Evolutionary conservation across 2,888 invertebrate genomes (phyloP), one percentile per base, ranked within the genome.

Genomic region (Diabrotica balteata): DNA sequence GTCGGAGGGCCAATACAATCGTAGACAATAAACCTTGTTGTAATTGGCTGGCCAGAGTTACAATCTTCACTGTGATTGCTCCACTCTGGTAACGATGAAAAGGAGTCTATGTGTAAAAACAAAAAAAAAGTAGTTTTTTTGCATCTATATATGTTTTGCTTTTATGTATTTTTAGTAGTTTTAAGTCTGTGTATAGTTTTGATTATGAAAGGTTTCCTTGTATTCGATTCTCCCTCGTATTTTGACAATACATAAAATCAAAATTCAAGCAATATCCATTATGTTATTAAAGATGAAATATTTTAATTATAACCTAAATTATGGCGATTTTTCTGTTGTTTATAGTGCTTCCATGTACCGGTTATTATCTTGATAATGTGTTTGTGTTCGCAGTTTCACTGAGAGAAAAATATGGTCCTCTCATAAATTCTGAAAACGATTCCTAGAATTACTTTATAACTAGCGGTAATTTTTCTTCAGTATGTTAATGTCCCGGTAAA

Each of bases 321-420:
- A 57, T 55, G 63, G 63, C 10, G 7, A 55, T 63, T 63, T 63
- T 63, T 63, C 49, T 55, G 54, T 55, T 63, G 63, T 63, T 63
- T 63, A 63, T 63, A 55, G 63, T 55, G 57, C 54, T 47, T 63
- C 42, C 63, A 55, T 53, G 55, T 10, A n/a, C 43, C 32, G 43
- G 11, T 55, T 47, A 63, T 63, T 63, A 57, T 55, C 43, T 44
- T 46, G 63, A 55, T 63, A 63, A 63, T 63, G 63, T 63, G 63
- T 63, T 63, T 63, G 49, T 55, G 63, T 63, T 55, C 55, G 54
- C 63, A 55, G 63, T 55, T 63, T 55, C 43, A 9, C 7, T 8
- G 49, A 17, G 43, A 49, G n/a, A 55, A 53, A 47, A 63, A 55
- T 50, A 49, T 55, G 55, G 46, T 49, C 47, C 45, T 55, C 22